These are phyloP conservation scores for Chlorops oryzae DNA, from an alignment of 1,140 invertebrate genomes.

Conservation along the genomic window DNA sequence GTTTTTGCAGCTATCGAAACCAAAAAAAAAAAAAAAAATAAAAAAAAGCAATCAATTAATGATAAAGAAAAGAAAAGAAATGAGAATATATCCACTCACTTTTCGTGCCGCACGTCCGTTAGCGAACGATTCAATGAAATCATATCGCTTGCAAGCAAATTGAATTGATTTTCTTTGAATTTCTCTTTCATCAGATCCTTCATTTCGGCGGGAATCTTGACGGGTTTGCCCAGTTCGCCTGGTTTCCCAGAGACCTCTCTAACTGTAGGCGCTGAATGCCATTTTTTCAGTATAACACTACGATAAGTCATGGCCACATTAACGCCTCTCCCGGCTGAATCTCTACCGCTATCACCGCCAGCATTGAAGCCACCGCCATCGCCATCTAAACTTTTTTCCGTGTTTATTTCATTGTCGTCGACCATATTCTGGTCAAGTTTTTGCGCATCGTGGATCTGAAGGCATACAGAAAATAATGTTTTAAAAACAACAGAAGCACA, in stretches of 20 bases:
- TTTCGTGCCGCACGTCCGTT: constrained; percentile 86
- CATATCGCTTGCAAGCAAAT: constrained; percentile 94
- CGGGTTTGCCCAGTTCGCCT: constrained; percentile 86
- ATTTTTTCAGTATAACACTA: constrained; percentile 56
- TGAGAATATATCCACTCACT: constrained; percentile 56
- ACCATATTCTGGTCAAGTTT: constrained; percentile 43
- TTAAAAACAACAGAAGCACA: too few relatives aligned
- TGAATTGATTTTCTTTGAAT: constrained; percentile 98
- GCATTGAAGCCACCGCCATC: constrained; percentile 26
- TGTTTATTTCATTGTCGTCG: constrained; percentile 47
- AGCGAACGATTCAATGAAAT: constrained; percentile 94
- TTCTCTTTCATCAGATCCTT: constrained; percentile 87
- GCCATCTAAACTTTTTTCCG: constrained; percentile 40
- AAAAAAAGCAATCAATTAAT: constrained; percentile 6
- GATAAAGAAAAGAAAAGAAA: neutral
- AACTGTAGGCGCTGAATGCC: constrained; percentile 66
- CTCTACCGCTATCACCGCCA: constrained; percentile 20
- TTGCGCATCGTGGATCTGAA: constrained; percentile 37
- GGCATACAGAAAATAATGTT: too few relatives aligned
- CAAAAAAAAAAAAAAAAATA: neutral
- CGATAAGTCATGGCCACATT: constrained; percentile 42
- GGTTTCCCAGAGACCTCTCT: constrained; percentile 61
- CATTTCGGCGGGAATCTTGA: constrained; percentile 75
- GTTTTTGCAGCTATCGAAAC: constrained; percentile 64
- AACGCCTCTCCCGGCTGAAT: constrained; percentile 34